These are phyloP conservation scores for Sebastes trivittatus DNA, from an alignment of 2,797 vertebrate species.

Conservation along the genomic window DNA sequence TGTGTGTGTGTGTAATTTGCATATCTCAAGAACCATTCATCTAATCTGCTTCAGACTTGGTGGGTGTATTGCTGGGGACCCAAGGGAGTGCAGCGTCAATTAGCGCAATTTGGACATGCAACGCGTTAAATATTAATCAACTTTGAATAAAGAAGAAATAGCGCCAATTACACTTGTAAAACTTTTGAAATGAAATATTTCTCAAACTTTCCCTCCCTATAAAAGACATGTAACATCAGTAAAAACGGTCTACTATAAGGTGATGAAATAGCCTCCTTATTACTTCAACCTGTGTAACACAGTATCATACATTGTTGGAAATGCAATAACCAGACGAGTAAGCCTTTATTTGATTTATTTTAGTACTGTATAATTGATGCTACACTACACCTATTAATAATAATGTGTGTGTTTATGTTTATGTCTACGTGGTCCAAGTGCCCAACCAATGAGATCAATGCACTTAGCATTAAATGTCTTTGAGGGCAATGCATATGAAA, in stretches of 20 bases:
- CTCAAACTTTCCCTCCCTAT: background rate
- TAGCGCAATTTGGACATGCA: no score
- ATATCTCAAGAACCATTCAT: no score
- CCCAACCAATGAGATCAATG: slow-evolving; percentile 30
- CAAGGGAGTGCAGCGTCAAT: no score
- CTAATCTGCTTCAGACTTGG: no score
- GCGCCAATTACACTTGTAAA: background rate
- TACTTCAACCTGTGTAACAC: background rate
- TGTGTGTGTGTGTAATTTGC: no score
- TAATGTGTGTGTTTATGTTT: background rate
- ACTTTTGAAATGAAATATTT: background rate
- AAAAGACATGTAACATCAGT: background rate
- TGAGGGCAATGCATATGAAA: background rate
- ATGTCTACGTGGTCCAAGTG: background rate
- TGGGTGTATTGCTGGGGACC: no score
- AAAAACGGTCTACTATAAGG: background rate
- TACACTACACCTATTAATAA: background rate
- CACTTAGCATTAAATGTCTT: slow-evolving; percentile 3
- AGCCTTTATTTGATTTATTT: slow-evolving; percentile 15
- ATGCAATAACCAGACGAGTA: background rate
- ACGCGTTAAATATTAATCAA: no score
- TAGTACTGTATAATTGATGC: slow-evolving; percentile 8
- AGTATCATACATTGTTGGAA: background rate
- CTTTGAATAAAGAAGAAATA: no score
- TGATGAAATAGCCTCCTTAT: slow-evolving; percentile 17